phyloP scores from a whole-genome alignment of 2,797 vertebrate species.

The Acanthopagrus latus region DNA sequence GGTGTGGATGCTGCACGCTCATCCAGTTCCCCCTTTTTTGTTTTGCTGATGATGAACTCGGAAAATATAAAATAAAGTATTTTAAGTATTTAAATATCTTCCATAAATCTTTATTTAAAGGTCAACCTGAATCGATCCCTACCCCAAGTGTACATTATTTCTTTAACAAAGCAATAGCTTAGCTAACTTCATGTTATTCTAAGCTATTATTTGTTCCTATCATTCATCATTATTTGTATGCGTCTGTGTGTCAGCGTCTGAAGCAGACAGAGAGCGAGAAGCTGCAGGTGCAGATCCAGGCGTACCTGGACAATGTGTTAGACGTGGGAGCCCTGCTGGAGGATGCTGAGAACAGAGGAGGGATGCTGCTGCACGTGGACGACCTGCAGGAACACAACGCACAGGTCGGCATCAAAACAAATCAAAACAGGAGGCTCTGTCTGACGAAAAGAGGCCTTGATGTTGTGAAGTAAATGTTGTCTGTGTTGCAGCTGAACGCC shows the following conservation, averaged over 20 bases:
- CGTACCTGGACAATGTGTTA: conserved; percentile 97
- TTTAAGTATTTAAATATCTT: background rate
- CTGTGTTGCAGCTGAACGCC: conserved; percentile 85
- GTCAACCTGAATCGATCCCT: background rate
- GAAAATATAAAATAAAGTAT: no score
- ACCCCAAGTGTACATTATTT: background rate
- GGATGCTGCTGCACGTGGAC: conserved; percentile 91
- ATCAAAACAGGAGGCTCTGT: background rate
- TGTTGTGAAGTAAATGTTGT: background rate
- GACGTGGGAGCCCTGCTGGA: conserved; percentile 95
- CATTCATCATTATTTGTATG: background rate
- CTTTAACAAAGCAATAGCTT: background rate
- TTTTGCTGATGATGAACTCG: background rate
- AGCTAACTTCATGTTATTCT: background rate
- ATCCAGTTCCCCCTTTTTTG: background rate
- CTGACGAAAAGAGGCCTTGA: background rate
- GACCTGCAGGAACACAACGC: conserved; percentile 89
- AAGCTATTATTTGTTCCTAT: background rate
- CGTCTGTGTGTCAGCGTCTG: conserved; percentile 79
- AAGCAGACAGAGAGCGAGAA: conserved; percentile 95
- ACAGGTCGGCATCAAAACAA: conserved; percentile 72
- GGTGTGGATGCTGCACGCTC: background rate
- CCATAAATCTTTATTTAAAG: background rate
- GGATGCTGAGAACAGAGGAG: conserved; percentile 93
- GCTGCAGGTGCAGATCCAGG: conserved; percentile 97